These are phyloP conservation scores for Cherax quadricarinatus DNA, from an alignment of 1,140 invertebrate genomes.

Conservation along the genomic window DNA sequence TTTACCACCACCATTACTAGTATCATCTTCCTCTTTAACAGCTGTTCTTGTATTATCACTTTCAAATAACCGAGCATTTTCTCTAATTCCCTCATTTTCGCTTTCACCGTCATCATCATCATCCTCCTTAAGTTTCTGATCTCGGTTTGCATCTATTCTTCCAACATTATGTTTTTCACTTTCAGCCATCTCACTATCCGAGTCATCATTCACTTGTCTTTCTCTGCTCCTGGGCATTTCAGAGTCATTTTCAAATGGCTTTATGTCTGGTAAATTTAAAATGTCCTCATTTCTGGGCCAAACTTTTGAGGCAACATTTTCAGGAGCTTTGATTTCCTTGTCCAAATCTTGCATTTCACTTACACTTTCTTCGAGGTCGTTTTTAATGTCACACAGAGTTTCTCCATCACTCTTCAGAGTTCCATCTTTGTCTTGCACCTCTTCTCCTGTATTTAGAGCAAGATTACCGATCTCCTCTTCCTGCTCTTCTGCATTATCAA, in stretches of 20 bases:
- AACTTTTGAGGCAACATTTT: not conserved
- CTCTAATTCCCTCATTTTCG: conserved; percentile 11
- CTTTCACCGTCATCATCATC: conserved; percentile 1
- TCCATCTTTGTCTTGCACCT: conserved; percentile 9
- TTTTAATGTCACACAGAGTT: not conserved
- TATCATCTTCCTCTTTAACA: not conserved
- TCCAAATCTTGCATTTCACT: not conserved
- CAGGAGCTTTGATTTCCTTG: not conserved
- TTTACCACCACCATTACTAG: not conserved
- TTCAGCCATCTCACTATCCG: not conserved
- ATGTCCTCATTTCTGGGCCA: not conserved
- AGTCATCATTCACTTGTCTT: not conserved
- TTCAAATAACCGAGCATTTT: not conserved
- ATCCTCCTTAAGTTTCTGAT: not conserved
- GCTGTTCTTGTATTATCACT: not conserved
- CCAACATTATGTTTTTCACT: not conserved
- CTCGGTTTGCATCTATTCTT: not conserved
- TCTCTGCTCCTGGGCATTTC: not conserved
- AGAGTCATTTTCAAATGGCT: not conserved
- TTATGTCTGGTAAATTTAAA: not conserved
- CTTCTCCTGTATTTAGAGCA: conserved; percentile 1
- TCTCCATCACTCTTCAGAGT: not conserved
- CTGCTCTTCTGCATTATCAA: conserved; percentile 75
- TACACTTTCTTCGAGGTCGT: not conserved
- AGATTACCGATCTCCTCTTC: conserved; percentile 17